Conservation (phyloP, 2,888 invertebrate species). For the Drosophila neonasuta region DNA sequence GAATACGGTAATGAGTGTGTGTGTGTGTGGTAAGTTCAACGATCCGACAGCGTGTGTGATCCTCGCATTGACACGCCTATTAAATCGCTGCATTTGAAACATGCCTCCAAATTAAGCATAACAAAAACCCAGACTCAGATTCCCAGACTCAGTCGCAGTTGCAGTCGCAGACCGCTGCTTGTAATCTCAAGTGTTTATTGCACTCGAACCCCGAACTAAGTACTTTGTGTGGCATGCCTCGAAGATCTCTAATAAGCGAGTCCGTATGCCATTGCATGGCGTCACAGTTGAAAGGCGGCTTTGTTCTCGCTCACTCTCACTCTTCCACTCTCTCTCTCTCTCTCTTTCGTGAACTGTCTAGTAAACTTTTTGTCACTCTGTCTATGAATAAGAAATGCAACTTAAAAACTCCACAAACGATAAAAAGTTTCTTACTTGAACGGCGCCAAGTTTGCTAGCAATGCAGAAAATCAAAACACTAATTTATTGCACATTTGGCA, state of each 20-base stretch:
- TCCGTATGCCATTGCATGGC: conserved; percentile 61
- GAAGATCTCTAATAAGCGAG: conserved; percentile 57
- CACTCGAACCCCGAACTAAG: conserved; percentile 13
- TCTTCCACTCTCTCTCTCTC: conserved; percentile 4
- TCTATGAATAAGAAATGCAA: conserved; percentile 70
- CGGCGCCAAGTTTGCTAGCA: conserved; percentile 65
- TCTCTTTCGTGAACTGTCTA: neutral
- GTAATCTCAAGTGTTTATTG: conserved; percentile 67
- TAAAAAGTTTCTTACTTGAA: conserved; percentile 65
- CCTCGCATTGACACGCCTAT: conserved; percentile 56
- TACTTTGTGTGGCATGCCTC: conserved; percentile 25
- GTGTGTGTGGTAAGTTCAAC: conserved; percentile 38
- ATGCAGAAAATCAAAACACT: conserved; percentile 75
- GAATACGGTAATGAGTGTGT: conserved; percentile 1
- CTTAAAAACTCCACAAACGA: conserved; percentile 67
- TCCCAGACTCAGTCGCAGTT: conserved; percentile 9
- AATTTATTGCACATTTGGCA: conserved; percentile 77
- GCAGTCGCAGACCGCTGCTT: neutral
- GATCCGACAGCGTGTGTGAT: conserved; percentile 57
- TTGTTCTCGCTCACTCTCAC: conserved; percentile 23
- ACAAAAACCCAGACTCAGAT: conserved; percentile 29
- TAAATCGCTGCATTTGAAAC: conserved; percentile 48
- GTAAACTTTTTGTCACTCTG: conserved; percentile 46
- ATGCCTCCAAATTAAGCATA: conserved; percentile 56
- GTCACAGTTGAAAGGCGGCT: conserved; percentile 36